Evolutionary conservation across 2,113 vertebrate species (phyloP).

Genomic region (Girardinichthys multiradiatus): DNA sequence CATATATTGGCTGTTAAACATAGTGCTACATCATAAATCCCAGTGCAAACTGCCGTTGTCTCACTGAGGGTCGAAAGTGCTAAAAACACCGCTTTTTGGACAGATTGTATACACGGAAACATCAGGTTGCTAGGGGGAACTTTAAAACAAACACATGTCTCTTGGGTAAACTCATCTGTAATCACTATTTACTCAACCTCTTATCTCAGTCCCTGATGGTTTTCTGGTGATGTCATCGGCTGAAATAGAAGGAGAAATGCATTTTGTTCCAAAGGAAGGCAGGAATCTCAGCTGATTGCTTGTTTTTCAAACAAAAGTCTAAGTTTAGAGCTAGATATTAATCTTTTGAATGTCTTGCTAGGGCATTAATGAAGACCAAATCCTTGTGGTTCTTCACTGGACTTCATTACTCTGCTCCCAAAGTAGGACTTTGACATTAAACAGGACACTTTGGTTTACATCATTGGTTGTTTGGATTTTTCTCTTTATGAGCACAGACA

Average conservation of each 20-base stretch:
- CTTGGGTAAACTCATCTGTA: slow-evolving; percentile 23
- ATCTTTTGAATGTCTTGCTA: slow-evolving; percentile 14
- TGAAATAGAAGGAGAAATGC: slow-evolving; percentile 56
- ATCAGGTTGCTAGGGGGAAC: slow-evolving; percentile 13
- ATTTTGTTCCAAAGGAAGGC: slow-evolving; percentile 35
- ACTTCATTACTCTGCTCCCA: too few relatives aligned
- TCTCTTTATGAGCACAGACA: slow-evolving; percentile 22
- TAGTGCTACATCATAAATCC: not conserved
- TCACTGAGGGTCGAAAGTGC: not conserved
- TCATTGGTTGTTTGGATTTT: not conserved
- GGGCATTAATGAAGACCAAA: slow-evolving; percentile 13
- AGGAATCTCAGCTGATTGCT: slow-evolving; percentile 17
- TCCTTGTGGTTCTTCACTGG: too few relatives aligned
- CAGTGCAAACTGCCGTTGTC: not conserved
- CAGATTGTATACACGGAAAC: slow-evolving; percentile 3
- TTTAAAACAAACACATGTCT: slow-evolving; percentile 15
- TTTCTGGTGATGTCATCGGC: slow-evolving; percentile 61
- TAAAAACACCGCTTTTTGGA: not conserved
- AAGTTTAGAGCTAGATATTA: slow-evolving; percentile 9
- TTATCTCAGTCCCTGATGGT: slow-evolving; percentile 62
- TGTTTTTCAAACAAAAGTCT: slow-evolving; percentile 2
- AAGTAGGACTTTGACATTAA: not conserved
- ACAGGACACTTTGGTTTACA: slow-evolving; percentile 12
- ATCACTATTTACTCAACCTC: slow-evolving; percentile 65
- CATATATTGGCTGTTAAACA: not conserved